These are phyloP conservation scores for Amphiprion ocellaris DNA, from an alignment of 2,113 vertebrate species.

Conservation along the genomic window DNA sequence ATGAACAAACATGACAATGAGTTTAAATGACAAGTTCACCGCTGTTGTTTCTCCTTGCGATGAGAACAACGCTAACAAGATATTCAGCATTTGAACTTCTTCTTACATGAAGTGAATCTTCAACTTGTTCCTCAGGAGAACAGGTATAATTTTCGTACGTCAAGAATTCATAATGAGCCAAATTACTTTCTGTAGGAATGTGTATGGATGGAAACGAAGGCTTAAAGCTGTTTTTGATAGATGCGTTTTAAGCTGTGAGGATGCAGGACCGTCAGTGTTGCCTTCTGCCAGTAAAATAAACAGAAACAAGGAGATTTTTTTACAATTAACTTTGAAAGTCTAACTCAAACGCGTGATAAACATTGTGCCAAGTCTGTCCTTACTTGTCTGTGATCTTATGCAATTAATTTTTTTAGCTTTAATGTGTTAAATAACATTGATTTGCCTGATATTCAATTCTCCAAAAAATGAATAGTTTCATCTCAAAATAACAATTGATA, in stretches of 20 bases:
- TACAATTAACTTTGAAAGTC: neutral
- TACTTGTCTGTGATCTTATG: neutral
- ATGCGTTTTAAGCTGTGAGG: neutral
- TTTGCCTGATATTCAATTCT: neutral
- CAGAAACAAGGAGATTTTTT: neutral
- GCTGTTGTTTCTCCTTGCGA: constrained; percentile 25
- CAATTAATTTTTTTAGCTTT: neutral
- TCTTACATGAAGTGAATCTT: neutral
- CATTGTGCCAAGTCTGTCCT: too few relatives aligned
- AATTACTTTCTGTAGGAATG: constrained; percentile 1
- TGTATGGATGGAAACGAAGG: neutral
- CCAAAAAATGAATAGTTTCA: neutral
- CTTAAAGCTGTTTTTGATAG: neutral
- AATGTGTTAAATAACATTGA: neutral
- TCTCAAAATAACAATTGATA: neutral
- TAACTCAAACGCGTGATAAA: neutral
- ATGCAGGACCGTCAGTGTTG: too few relatives aligned
- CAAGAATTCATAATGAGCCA: neutral
- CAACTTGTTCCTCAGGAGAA: neutral
- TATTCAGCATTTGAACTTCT: neutral
- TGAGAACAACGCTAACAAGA: constrained; percentile 26
- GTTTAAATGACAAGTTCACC: constrained; percentile 32
- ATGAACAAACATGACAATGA: constrained; percentile 38
- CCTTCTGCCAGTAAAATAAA: too few relatives aligned
- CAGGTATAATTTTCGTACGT: neutral